Conservation (phyloP, 1,140 invertebrate species). For the Magallana ariakensis region DNA sequence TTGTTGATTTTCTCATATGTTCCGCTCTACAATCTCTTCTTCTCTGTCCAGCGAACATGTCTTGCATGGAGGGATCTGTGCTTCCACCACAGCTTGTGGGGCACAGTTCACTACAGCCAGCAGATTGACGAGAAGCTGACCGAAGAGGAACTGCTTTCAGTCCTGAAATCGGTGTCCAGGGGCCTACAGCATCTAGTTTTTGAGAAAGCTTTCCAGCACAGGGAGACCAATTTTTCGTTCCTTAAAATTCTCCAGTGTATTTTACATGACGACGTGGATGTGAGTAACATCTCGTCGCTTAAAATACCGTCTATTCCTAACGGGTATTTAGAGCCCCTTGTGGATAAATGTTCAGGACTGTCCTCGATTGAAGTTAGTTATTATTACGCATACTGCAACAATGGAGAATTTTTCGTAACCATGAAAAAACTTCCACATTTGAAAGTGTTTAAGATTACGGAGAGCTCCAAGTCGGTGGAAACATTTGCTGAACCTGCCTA, state of each 20-base stretch:
- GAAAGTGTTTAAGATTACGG: background rate
- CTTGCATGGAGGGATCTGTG: background rate
- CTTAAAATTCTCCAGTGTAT: conserved; percentile 11
- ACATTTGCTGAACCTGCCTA: background rate
- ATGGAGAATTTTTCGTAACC: conserved; percentile 7
- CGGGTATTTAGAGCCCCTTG: background rate
- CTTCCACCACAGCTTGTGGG: conserved; percentile 17
- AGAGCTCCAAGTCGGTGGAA: background rate
- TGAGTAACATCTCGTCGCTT: background rate
- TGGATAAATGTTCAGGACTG: background rate
- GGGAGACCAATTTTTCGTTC: background rate
- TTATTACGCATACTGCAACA: background rate
- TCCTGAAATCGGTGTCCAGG: background rate
- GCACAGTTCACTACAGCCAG: background rate
- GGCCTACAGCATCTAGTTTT: conserved; percentile 1
- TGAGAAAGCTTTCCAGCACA: conserved; percentile 9
- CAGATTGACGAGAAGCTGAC: background rate
- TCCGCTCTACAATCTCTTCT: background rate
- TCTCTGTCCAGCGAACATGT: background rate
- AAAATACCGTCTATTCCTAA: background rate
- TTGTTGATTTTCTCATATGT: conserved; percentile 29
- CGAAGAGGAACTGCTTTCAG: background rate
- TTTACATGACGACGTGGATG: conserved; percentile 7
- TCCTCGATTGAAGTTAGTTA: conserved; percentile 9
- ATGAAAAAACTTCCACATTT: conserved; percentile 5